Evolutionary conservation across 2,888 invertebrate species (phyloP).

Genomic region (Balanococcus diminutus): DNA sequence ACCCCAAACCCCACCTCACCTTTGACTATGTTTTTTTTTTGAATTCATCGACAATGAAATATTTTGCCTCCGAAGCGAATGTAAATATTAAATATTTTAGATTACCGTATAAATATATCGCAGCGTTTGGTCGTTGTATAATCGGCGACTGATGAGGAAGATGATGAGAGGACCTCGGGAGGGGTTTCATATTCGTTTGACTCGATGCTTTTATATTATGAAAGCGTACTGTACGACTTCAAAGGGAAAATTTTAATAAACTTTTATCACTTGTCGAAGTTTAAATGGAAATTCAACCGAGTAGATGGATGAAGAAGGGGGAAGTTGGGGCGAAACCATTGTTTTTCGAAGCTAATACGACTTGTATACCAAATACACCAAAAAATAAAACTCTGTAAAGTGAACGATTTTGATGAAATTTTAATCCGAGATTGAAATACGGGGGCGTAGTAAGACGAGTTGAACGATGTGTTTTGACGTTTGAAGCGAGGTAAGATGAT

Average conservation of each 20-base stretch:
- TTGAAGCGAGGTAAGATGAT: neutral
- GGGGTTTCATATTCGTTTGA: neutral
- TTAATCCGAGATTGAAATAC: neutral
- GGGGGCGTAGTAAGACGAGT: neutral
- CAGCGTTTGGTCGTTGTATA: neutral
- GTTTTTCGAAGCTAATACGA: slow-evolving; percentile 3
- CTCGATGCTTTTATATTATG: neutral
- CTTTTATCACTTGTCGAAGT: slow-evolving; percentile 20
- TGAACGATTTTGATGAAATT: neutral
- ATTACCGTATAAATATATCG: neutral
- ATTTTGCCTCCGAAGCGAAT: neutral
- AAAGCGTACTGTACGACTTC: neutral
- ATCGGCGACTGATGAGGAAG: neutral
- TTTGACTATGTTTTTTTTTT: neutral
- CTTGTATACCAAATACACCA: neutral
- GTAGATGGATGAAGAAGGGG: neutral
- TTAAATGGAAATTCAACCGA: neutral
- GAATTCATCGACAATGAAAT: neutral
- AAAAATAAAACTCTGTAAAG: neutral
- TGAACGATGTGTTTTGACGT: neutral
- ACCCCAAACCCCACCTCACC: neutral
- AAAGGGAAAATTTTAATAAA: slow-evolving; percentile 23
- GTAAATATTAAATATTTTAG: slow-evolving; percentile 4
- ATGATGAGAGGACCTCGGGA: neutral
- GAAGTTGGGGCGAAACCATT: neutral